Conservation (phyloP, 2,113 vertebrate species). For the Salvelinus sp. region DNA sequence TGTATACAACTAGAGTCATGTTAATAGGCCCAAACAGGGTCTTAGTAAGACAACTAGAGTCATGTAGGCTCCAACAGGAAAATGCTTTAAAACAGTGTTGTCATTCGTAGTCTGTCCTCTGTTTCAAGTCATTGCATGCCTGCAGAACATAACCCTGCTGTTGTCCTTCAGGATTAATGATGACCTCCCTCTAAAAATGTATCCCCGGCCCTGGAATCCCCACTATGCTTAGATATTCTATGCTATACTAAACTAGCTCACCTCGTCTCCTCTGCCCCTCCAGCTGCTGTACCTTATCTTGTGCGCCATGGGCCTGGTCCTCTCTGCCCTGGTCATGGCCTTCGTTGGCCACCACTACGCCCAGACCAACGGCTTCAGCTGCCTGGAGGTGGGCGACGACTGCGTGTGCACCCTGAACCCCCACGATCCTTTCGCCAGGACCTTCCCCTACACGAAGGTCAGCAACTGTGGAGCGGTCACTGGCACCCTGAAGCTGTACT, state of each 20-base stretch:
- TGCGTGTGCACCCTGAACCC: constrained; percentile 84
- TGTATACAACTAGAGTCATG: no score
- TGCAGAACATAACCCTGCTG: no score
- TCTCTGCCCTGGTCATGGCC: constrained; percentile 83
- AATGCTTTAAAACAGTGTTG: no score
- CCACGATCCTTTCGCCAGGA: constrained; percentile 82
- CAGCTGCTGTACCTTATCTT: constrained; percentile 92
- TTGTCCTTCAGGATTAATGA: no score
- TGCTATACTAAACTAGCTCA: not conserved
- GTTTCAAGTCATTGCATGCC: no score
- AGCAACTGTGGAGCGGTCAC: constrained; percentile 79
- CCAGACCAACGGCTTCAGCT: constrained; percentile 78
- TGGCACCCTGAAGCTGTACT: constrained; percentile 78
- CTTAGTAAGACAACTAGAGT: no score
- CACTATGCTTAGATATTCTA: not conserved
- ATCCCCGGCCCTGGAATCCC: not conserved
- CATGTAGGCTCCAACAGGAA: no score
- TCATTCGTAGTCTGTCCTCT: no score
- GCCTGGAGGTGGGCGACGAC: constrained; percentile 41
- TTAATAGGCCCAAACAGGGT: no score
- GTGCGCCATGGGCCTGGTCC: constrained; percentile 79
- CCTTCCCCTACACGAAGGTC: constrained; percentile 79
- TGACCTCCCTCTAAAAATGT: not conserved
- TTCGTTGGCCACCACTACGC: constrained; percentile 84
- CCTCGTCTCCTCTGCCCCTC: constrained; percentile 15